Percentiles rank a stretch among this genome's conserved stretches.
Evolutionary conservation across 2,888 invertebrate genomes (phyloP).

Genomic region (Lottia gigantea): DNA sequence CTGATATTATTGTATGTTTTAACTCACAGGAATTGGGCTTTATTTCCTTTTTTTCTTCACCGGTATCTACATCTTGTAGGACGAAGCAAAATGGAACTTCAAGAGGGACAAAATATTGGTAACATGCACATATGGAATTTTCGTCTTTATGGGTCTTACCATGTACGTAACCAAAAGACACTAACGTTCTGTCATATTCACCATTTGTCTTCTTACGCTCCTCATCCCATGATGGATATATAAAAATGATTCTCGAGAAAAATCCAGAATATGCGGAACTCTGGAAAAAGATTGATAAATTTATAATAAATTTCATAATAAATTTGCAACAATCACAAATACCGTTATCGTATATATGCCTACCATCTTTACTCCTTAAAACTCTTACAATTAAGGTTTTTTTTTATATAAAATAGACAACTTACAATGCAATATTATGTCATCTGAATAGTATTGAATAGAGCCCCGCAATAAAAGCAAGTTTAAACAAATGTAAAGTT

Average conservation of each 20-base stretch:
- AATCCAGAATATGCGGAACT: not conserved
- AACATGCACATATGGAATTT: not conserved
- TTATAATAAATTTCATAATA: too few species aligned
- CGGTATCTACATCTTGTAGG: not conserved
- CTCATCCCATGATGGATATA: not conserved
- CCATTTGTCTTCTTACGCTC: not conserved
- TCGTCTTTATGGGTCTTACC: not conserved
- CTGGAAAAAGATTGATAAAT: not conserved
- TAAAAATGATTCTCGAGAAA: not conserved
- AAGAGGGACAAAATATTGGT: not conserved
- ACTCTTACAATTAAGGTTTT: too few species aligned
- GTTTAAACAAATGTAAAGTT: not conserved
- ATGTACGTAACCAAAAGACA: not conserved
- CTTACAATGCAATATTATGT: too few species aligned
- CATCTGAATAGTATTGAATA: too few species aligned
- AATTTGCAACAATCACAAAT: too few species aligned
- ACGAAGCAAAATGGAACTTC: not conserved
- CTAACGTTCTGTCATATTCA: not conserved
- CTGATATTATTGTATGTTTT: not conserved
- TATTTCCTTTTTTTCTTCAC: not conserved
- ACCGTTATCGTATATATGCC: too few species aligned
- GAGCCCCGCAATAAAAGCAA: too few species aligned
- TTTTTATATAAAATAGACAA: too few species aligned
- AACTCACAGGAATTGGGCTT: not conserved
- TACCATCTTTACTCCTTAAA: too few species aligned